Base-by-base conservation (phyloP, 2,888 invertebrate species). In the Pachydiplax longipennis region DNA sequence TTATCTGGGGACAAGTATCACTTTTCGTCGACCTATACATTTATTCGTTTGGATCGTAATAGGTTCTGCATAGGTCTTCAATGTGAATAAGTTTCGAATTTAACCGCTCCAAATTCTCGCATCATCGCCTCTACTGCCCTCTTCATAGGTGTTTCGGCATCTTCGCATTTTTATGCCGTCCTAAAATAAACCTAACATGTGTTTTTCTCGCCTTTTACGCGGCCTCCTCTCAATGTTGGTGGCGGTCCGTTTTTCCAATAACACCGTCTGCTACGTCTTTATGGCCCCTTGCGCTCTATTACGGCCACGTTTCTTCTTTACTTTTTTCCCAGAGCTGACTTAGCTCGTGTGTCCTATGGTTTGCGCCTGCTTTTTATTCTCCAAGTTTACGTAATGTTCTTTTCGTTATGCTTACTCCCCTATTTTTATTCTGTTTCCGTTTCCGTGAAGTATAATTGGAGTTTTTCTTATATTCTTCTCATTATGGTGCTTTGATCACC, bases 201-300 rank as follows among this genome's bases (percentile, higher is more conserved):
- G 87, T 87, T 61, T 87, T 61, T 61, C 87, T 61, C 35, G 4
- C 61, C 61, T 87, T 87, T 87, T 61, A 61, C 35, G 61, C 22
- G 58, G 18, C 35, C 53, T 1, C 35, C 58, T 53, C 87, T n/a
- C 40, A 13, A 22, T 53, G 37, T 5, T 37, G 53, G 35, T 22
- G 48, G 58, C 61, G 87, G 40, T 61, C 37, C 37, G 61, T 61
- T 87, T 87, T 87, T 58, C 87, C 87, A 87, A 87, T 87, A 87
- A 37, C 87, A 61, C 87, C 37, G 87, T 87, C 87, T 87, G 87
- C 58, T 58, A 61, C 35, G 35, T 87, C 61, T 87, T 87, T 87
- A 87, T 87, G 87, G 83, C 58, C 25, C 15, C 81, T 13, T 37
- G 40, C 8, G 81, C 81, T 81, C 61, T 37, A n/a, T 87, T 61